Conservation (phyloP, 2,888 invertebrate species). For the Pristionchus exspectatus region DNA sequence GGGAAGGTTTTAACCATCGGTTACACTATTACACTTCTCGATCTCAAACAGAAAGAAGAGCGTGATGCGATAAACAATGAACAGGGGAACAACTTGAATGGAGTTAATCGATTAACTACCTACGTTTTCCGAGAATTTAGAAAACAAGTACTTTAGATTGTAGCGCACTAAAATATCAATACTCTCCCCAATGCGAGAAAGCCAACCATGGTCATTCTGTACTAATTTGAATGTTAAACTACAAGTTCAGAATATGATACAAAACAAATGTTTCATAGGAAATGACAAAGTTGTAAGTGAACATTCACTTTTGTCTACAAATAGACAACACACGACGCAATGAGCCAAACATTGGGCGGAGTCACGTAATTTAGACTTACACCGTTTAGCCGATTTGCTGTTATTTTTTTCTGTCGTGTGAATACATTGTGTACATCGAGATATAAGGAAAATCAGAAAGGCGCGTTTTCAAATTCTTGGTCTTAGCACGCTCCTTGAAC, state of each 20-base stretch:
- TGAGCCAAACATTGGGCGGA: slow-evolving; percentile 13
- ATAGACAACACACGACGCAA: neutral
- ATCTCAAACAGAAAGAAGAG: slow-evolving; percentile 47
- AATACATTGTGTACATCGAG: neutral
- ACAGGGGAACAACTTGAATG: slow-evolving; percentile 26
- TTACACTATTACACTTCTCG: slow-evolving; percentile 42
- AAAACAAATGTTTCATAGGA: neutral
- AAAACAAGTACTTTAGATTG: neutral
- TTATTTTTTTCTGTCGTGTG: too few relatives aligned
- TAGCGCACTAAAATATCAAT: neutral
- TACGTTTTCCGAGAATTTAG: neutral
- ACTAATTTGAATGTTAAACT: neutral
- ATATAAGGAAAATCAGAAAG: neutral
- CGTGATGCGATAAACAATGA: slow-evolving; percentile 25
- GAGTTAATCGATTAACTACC: slow-evolving; percentile 6
- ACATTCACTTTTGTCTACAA: neutral
- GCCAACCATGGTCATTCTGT: neutral
- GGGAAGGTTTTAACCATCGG: slow-evolving; percentile 8
- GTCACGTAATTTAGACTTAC: neutral
- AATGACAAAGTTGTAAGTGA: neutral
- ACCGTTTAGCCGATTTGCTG: neutral
- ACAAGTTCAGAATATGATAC: neutral
- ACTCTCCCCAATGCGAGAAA: neutral
- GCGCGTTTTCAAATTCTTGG: neutral
- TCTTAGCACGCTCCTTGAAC: neutral